Evolutionary conservation across 92 coral and sea anemone species (phyloP).

Genomic region (Palythoa grandiflora): DNA sequence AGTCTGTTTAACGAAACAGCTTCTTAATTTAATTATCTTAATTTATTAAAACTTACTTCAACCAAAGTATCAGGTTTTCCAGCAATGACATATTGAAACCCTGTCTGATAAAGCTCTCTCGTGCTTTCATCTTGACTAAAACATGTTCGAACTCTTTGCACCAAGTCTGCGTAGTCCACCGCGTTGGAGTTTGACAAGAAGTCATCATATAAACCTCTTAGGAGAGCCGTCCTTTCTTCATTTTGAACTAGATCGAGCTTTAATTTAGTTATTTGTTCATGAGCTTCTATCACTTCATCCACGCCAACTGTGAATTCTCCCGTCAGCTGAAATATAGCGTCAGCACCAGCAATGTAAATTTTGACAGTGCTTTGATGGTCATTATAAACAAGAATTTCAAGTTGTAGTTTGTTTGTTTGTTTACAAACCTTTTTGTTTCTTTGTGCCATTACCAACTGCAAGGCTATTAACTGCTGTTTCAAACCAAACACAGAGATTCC

Average conservation of each 20-base stretch:
- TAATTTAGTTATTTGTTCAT: slow-evolving; percentile 58
- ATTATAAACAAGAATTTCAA: background rate
- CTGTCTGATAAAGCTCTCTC: slow-evolving; percentile 57
- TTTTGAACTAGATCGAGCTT: slow-evolving; percentile 53
- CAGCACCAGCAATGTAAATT: background rate
- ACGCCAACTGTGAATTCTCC: slow-evolving; percentile 74
- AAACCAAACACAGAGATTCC: slow-evolving; percentile 80
- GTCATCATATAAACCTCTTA: slow-evolving; percentile 53
- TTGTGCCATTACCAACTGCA: slow-evolving; percentile 88
- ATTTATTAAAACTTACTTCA: slow-evolving; percentile 67
- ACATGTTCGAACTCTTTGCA: slow-evolving; percentile 59
- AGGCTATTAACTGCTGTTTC: slow-evolving; percentile 74
- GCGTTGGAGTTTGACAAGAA: slow-evolving; percentile 82
- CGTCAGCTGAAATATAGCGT: slow-evolving; percentile 58
- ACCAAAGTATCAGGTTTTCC: slow-evolving; percentile 71
- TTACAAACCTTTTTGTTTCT: slow-evolving; percentile 74
- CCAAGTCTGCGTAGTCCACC: slow-evolving; percentile 77
- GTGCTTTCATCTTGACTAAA: slow-evolving; percentile 61
- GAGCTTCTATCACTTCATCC: slow-evolving; percentile 68
- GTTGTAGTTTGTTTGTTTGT: background rate
- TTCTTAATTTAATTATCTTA: background rate
- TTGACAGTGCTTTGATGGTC: background rate
- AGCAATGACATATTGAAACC: slow-evolving; percentile 58
- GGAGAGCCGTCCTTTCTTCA: slow-evolving; percentile 6
- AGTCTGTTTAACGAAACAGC: background rate